phyloP scores from a whole-genome alignment of 2,888 invertebrate species.

The Camponotus fellah region DNA sequence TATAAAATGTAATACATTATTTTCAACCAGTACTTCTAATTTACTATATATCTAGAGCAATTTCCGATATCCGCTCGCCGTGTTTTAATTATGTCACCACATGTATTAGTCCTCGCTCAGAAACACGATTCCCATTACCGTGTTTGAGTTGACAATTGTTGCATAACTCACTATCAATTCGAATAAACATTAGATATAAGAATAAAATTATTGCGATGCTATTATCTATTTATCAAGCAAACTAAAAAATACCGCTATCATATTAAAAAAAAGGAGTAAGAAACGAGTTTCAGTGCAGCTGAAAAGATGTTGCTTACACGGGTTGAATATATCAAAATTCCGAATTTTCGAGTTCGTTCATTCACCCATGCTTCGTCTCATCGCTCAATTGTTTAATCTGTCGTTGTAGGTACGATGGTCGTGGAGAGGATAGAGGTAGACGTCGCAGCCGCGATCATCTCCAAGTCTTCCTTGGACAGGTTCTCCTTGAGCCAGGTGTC shows the following conservation, averaged over 20 bases:
- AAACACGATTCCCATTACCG: neutral
- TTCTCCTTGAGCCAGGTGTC: conserved; percentile 90
- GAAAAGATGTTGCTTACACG: conserved; percentile 8
- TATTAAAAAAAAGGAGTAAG: neutral
- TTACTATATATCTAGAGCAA: conserved; percentile 7
- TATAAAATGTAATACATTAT: conserved; percentile 28
- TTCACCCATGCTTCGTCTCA: neutral
- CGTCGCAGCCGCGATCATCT: conserved; percentile 20
- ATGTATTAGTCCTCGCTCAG: neutral
- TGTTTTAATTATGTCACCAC: neutral
- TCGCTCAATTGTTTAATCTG: neutral
- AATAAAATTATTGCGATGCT: conserved; percentile 6
- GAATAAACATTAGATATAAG: conserved; percentile 21
- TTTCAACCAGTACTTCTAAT: neutral
- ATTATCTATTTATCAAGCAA: conserved; percentile 26
- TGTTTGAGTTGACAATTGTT: neutral
- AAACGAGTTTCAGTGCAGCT: neutral
- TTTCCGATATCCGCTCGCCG: neutral
- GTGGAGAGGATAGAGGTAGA: conserved; percentile 7
- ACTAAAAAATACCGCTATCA: conserved; percentile 8
- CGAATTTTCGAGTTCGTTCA: neutral
- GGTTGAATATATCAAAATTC: neutral
- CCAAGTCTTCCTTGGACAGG: conserved; percentile 78
- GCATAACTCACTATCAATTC: neutral
- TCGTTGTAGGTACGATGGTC: conserved; percentile 1